Percentiles rank a stretch among this genome's conserved stretches.
phyloP scores from a whole-genome alignment of 2,888 invertebrate genomes.

The Argyresthia goedartella region DNA sequence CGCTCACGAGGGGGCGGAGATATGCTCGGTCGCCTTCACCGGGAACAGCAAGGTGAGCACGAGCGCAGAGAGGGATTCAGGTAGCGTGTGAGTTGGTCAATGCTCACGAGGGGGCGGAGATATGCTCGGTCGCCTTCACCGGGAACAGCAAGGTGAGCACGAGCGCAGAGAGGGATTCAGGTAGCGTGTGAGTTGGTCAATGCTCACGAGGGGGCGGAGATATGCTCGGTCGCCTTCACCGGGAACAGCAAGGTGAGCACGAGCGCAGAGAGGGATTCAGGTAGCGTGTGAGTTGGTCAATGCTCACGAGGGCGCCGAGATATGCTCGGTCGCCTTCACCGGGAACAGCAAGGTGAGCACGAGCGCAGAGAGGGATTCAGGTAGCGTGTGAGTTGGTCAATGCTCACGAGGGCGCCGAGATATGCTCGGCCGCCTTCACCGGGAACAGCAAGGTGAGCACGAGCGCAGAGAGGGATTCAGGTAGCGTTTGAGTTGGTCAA shows the following conservation, averaged over 20 bases:
- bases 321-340: conserved; percentile 94
- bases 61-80: no score
- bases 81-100: conserved; percentile 73
- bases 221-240: conserved; percentile 94
- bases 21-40: conserved; percentile 94
- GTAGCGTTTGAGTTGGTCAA: no score
- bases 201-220: conserved; percentile 95
- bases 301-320: conserved; percentile 95
- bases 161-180: no score
- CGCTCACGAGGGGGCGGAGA: conserved; percentile 95
- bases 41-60: conserved; percentile 90
- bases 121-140: conserved; percentile 94
- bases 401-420: conserved; percentile 95
- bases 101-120: conserved; percentile 95
- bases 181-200: conserved; percentile 73
- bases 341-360: conserved; percentile 90
- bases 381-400: conserved; percentile 73
- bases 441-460: conserved; percentile 98
- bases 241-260: conserved; percentile 90
- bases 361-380: no score
- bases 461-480: no score
- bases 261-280: no score
- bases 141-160: conserved; percentile 90
- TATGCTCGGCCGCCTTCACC: conserved; percentile 94
- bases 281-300: conserved; percentile 73